Evolutionary conservation across 2,888 invertebrate species (phyloP), one percentile per base, ranked within the genome.

Genomic region (Morpho helenor): DNA sequence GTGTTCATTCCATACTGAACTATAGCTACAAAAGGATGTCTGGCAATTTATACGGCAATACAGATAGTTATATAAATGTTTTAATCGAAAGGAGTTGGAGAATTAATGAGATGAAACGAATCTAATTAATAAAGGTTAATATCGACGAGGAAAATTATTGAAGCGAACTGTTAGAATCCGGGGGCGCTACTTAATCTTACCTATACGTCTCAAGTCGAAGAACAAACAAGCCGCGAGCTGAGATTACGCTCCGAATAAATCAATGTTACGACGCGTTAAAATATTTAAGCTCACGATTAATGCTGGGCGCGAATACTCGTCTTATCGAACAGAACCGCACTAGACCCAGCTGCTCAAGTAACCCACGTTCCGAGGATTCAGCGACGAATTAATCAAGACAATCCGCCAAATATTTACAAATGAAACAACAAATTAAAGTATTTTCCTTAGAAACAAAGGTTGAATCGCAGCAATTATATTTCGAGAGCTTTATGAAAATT

Each of bases 181-280:
- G 76, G 79, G 80, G 80, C 73, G 69, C 69, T 72, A 76, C 75
- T 75, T 85, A 86, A 88, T 87, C 87, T 85, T 78, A 79, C 83
- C 82, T 84, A 86, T 86, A 87, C 84, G 82, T 87, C 85, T 84
- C 75, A 76, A 87, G 87, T 82, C 85, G 77, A 77, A 81, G 83
- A 84, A 88, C 88, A 89, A 90, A 90, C 89, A 90, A 84, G 82
- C 87, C 85, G 79, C 84, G 82, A 81, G 84, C 80, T 77, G 79
- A 86, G 89, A 89, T 89, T 89, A 88, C 80, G 81, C 77, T 80
- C 69, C 75, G 83, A 86, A 90, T 89, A 90, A 90, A 90, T 90
- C 89, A 89, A 88, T 89, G 88, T 87, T 88, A 84, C 87, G 84
- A 85, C 85, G 88, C 85, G 88, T 89, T 89, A 87, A 88, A 90